A percentile compares a stretch with the other conserved stretches of the same genome.
These are phyloP conservation scores for Typhlomys cinereus DNA, from an alignment of 2,113 vertebrate genomes.

Conservation along the genomic window DNA sequence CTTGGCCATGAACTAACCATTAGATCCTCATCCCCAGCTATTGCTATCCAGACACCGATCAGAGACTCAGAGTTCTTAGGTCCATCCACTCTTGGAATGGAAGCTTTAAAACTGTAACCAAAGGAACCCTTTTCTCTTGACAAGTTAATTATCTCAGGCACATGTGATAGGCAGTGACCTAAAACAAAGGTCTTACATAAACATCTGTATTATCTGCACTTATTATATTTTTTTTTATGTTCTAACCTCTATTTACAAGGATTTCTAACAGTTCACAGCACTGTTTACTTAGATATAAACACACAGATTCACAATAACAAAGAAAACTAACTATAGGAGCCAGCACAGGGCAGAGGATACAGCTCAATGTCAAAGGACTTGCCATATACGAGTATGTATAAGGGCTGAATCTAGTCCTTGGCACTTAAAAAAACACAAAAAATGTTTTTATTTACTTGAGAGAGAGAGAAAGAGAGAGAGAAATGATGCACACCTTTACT, in stretches of 20 bases:
- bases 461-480: too few relatives aligned
- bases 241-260: slow-evolving; percentile 1
- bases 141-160: neutral
- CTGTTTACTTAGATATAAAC: slow-evolving; percentile 17
- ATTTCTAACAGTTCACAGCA: neutral
- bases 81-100: neutral
- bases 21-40: neutral
- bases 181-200: neutral
- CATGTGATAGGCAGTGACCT: neutral
- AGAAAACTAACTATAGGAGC: neutral
- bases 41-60: neutral
- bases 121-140: neutral
- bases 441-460: too few relatives aligned
- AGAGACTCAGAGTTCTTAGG: neutral
- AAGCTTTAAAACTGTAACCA: neutral
- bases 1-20: neutral
- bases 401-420: neutral
- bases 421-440: too few relatives aligned
- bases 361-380: neutral
- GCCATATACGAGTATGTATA: neutral
- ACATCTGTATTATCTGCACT: neutral
- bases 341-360: neutral
- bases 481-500: too few relatives aligned
- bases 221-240: slow-evolving; percentile 31
- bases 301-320: neutral